These are phyloP conservation scores for Carollia perspicillata DNA, from an alignment of 2,113 vertebrate genomes.

Conservation along the genomic window DNA sequence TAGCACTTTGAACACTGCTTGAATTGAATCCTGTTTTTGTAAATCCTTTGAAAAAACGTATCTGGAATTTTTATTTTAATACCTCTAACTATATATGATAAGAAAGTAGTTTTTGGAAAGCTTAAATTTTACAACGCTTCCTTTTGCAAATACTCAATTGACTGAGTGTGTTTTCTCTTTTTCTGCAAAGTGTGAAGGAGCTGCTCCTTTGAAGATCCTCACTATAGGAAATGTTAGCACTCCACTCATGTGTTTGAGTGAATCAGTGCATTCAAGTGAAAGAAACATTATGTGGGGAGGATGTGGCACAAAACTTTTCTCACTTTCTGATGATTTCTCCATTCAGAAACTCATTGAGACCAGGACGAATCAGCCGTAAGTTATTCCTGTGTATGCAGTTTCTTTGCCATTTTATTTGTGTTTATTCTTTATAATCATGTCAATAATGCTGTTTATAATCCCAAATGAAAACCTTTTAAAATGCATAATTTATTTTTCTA, in stretches of 20 bases:
- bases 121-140: not conserved
- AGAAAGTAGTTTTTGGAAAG: not conserved
- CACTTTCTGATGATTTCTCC: conserved; percentile 87
- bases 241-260: conserved; percentile 89
- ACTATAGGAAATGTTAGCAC: conserved; percentile 87
- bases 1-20: not conserved
- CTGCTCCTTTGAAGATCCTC: conserved; percentile 85
- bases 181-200: conserved; percentile 78
- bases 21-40: not conserved
- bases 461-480: not conserved
- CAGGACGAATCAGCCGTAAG: conserved; percentile 87
- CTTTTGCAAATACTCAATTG: not conserved
- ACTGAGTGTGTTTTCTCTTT: conserved; percentile 16
- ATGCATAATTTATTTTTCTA: not conserved
- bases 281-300: conserved; percentile 88
- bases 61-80: conserved; percentile 13
- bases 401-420: not conserved
- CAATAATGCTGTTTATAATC: not conserved
- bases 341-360: conserved; percentile 91
- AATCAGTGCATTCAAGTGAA: conserved; percentile 85
- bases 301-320: conserved; percentile 91
- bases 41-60: not conserved
- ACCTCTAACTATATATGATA: not conserved
- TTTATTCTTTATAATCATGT: not conserved
- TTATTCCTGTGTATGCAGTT: conserved; percentile 28